A percentile compares a stretch with the other conserved stretches of the same genome.
These are phyloP conservation scores for Rafetus swinhoei DNA, from an alignment of 2,113 vertebrate genomes.

Conservation along the genomic window DNA sequence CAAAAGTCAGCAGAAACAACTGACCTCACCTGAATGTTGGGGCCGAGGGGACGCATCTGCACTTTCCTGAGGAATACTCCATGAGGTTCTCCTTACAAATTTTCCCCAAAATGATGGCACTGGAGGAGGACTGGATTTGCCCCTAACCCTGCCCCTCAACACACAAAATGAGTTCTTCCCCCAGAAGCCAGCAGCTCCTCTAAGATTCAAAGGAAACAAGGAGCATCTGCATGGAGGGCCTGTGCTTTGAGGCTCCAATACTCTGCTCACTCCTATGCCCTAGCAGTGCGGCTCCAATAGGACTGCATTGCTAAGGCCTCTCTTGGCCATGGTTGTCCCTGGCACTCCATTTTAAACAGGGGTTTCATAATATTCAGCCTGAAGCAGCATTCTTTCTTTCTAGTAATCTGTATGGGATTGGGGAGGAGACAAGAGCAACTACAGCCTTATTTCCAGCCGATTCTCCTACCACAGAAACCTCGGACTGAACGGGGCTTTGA, in stretches of 20 bases:
- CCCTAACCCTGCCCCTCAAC: not conserved
- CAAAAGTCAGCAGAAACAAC: not conserved
- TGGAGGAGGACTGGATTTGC: not conserved
- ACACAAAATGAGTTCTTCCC: not conserved
- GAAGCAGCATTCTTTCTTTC: not conserved
- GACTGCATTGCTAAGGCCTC: not conserved
- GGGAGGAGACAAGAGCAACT: not conserved
- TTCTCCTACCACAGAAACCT: not conserved
- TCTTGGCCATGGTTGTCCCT: not conserved
- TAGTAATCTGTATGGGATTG: not conserved
- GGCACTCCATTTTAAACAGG: not conserved
- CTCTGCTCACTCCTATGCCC: not conserved
- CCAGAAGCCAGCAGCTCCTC: not conserved
- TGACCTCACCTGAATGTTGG: not conserved
- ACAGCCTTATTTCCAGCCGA: not conserved
- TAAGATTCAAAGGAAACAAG: not conserved
- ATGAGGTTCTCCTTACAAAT: not conserved
- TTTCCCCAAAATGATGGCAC: not conserved
- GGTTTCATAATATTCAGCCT: not conserved
- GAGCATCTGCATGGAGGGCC: not conserved
- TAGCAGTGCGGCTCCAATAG: not conserved
- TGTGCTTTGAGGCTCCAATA: not conserved
- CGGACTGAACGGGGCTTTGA: too few relatives aligned
- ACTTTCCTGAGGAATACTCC: not conserved
- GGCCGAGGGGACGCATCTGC: not conserved